phyloP scores from a whole-genome alignment of 64 coral and sea anemone species.

The Catalaphyllia jardinei region DNA sequence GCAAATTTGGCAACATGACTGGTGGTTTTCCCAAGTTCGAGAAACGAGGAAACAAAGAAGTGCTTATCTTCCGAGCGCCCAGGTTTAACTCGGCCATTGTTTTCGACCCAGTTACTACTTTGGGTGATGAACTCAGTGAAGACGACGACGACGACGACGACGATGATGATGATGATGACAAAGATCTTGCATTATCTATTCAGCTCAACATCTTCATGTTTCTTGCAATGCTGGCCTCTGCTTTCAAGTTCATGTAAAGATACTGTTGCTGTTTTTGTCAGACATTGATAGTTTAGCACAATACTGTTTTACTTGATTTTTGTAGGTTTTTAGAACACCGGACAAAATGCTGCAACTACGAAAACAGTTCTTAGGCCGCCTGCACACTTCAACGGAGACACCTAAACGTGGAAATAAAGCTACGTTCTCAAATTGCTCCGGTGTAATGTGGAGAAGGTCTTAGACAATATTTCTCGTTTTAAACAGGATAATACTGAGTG shows the following conservation, averaged over 20 bases:
- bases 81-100: neutral
- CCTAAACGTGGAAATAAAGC: no score
- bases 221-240: neutral
- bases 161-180: neutral
- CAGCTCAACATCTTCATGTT: neutral
- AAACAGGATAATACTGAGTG: no score
- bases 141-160: neutral
- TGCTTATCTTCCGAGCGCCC: neutral
- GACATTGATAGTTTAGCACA: neutral
- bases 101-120: neutral
- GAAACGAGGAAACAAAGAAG: neutral
- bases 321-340: no score
- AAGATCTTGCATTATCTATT: neutral
- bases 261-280: neutral
- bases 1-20: neutral
- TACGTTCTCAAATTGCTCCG: no score
- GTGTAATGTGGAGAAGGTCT: no score
- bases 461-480: no score
- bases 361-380: no score
- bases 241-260: neutral
- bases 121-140: neutral
- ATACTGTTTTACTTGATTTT: no score
- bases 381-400: no score
- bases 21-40: neutral
- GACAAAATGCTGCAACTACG: no score